Conservation (phyloP, 2,113 vertebrate genomes). For the Ancistrus triradiatus region DNA sequence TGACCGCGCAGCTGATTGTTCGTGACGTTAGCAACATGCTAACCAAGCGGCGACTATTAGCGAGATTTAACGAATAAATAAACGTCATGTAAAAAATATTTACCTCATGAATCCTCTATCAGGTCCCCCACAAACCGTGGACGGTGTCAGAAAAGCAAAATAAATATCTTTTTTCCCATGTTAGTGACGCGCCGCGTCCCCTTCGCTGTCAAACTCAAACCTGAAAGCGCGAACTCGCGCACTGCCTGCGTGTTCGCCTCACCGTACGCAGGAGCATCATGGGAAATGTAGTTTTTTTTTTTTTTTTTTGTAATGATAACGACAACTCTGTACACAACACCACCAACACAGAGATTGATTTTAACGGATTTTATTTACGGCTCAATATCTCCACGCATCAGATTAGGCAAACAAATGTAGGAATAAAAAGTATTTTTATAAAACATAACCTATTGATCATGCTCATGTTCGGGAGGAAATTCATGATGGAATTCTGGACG, state of each 20-base stretch:
- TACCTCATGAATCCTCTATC: neutral
- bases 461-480: too few species aligned
- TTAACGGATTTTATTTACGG: too few species aligned
- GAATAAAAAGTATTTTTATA: too few species aligned
- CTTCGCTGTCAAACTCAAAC: neutral
- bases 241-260: slow-evolving; percentile 42
- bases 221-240: slow-evolving; percentile 7
- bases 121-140: neutral
- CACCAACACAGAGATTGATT: too few species aligned
- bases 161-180: neutral
- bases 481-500: too few species aligned
- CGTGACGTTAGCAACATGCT: neutral
- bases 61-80: neutral
- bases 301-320: too few species aligned
- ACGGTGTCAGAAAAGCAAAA: neutral
- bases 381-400: too few species aligned
- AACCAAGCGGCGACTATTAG: neutral
- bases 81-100: neutral
- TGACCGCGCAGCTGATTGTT: neutral
- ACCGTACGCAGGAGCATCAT: neutral
- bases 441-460: too few species aligned
- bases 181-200: neutral
- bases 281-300: slow-evolving; percentile 3
- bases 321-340: too few species aligned
- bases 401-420: too few species aligned